Base-by-base conservation (phyloP, 2,113 vertebrate species). In the Xiphophorus maculatus region DNA sequence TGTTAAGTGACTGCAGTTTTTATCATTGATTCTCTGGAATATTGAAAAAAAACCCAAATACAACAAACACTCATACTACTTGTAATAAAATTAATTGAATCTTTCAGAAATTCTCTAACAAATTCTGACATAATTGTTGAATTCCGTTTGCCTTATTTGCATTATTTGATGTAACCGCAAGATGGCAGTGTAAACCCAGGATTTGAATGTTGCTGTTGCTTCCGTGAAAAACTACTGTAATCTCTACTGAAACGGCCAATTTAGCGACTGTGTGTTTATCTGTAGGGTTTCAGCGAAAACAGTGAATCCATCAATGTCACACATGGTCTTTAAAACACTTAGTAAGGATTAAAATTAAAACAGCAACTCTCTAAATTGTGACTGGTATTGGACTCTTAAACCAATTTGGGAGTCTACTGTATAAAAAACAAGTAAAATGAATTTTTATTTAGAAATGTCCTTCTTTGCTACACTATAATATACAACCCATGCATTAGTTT, bases 111-210 rank as follows among this genome's bases (percentile, higher is more conserved):
- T 2, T 42, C 22, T 44, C 25, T 0, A 4, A 11, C 5, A 35
- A 35, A 22, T 33, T 25, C 10, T 65, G 44, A 22, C 5, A 7
- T 58, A 54, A n/a, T 54, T 48, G 44, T 48, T 3, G 17, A 58
- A 58, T 58, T 58, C 2, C 3, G 22, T 25, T 30, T 4, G 4
- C 25, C 66, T 68, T 54, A 72, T 7, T 1, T 74, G 54, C 7
- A 5, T 63, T 84, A 64, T 61, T 62, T 30, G 19, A 0, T 58
- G 44, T 54, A 25, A 82, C 74, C 93, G 91, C 88, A 91, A 75
- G 92, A 82, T 91, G 94, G 87, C 92, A 91, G 68, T 89, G 73
- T 28, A 75, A 48, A 51, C 54, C 42, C 65, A 87, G 71, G 15
- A 68, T 84, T 4, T 63, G n/a, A 32, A 13, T 9, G 29, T 32